phyloP scores from a whole-genome alignment of 1,140 invertebrate species.

The Drosophila eugracilis region DNA sequence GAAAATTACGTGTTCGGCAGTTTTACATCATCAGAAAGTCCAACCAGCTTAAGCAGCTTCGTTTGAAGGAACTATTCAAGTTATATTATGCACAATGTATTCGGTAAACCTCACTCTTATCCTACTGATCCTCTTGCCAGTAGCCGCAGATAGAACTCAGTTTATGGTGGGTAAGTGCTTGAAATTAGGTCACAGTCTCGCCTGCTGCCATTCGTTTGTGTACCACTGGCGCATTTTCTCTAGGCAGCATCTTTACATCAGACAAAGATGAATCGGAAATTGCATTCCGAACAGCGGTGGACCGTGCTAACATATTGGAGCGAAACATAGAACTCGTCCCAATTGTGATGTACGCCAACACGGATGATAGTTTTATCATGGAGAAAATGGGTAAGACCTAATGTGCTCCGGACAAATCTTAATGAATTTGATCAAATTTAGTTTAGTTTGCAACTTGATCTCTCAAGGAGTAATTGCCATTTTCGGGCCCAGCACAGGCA shows the following conservation, averaged over 20 bases:
- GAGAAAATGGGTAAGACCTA: slow-evolving; percentile 83
- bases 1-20: slow-evolving; percentile 9
- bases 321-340: slow-evolving; percentile 80
- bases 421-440: too few relatives aligned
- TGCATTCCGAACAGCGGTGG: slow-evolving; percentile 85
- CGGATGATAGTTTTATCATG: slow-evolving; percentile 85
- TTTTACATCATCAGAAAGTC: slow-evolving; percentile 71
- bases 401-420: too few relatives aligned
- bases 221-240: background rate
- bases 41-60: background rate
- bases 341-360: slow-evolving; percentile 75
- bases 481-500: slow-evolving; percentile 90
- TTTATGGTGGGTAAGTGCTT: slow-evolving; percentile 72
- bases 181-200: slow-evolving; percentile 59
- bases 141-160: slow-evolving; percentile 44
- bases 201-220: slow-evolving; percentile 5
- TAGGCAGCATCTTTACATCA: slow-evolving; percentile 85
- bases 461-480: slow-evolving; percentile 90
- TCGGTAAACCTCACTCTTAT: slow-evolving; percentile 28
- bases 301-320: slow-evolving; percentile 85
- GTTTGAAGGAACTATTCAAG: slow-evolving; percentile 19
- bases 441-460: slow-evolving; percentile 86
- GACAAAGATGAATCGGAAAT: slow-evolving; percentile 85
- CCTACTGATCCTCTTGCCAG: slow-evolving; percentile 24
- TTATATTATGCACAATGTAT: slow-evolving; percentile 35